Evolutionary conservation across 2,113 vertebrate genomes (phyloP), one percentile per base, ranked within the genome.

Genomic region (Leucopternis melanops): DNA sequence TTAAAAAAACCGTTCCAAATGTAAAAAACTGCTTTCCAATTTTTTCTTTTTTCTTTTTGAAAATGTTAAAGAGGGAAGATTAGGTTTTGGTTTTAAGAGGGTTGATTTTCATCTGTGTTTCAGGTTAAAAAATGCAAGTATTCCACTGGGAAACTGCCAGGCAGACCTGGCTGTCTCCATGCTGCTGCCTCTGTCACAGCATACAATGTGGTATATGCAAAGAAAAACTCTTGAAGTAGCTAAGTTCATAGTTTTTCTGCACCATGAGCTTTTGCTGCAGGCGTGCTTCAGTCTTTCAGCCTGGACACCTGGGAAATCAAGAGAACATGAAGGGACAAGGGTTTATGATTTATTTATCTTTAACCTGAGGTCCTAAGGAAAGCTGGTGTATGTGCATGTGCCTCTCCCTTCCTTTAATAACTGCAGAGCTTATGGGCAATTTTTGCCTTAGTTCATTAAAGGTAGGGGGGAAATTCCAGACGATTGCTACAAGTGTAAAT

Each of bases 331-430:
- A 91, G 62, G 66, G 73, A 29, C 7, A 17, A 59, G 58, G 17
- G 65, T 49, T 75, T 85, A 72, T 82, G 61, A 81, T 91, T 89
- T 87, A 90, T 92, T 95, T 73, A 88, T 88, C 66, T 83, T 90
- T 61, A 61, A 82, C 63, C 86, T 32, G 54, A 88, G 49, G 79
- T 85, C 38, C 19, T 36, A 6, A 69, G 34, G 74, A 86, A 84
- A 59, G 81, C 36, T 70, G 57, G 16, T 74, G 11, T 8, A 3
- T 6, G 18, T 20, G 42, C 17, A 20, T 71, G 73, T 89, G 65
- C 34, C 15, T 36, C 47, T 47, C 26, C 34, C 22, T n/a, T 82
- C 21, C 23, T 92, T 67, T 52, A 78, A 66, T 32, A 87, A 50
- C 66, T 57, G 69, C 65, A 49, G 73, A 54, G n/a, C 45, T 91